A percentile compares a stretch with the other conserved stretches of the same genome.
Evolutionary conservation across 2,113 vertebrate species (phyloP).

Genomic region (Dissostichus mawsoni): DNA sequence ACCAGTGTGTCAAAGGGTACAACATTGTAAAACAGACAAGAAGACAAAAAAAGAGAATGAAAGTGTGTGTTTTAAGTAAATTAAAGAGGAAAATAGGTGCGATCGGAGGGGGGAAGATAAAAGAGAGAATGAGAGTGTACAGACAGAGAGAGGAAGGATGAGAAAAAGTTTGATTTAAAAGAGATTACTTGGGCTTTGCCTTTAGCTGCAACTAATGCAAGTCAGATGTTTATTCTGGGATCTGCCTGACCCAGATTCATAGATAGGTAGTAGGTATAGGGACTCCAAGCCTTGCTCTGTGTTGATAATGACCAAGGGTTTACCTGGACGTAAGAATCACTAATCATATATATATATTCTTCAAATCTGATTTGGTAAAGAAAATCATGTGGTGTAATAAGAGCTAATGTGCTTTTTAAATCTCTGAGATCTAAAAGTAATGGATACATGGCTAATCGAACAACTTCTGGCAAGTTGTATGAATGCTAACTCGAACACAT

Average conservation of each 20-base stretch:
- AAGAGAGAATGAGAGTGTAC: not conserved
- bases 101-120: not conserved
- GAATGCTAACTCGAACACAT: not conserved
- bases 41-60: not conserved
- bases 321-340: too few species aligned
- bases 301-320: not conserved
- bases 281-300: not conserved
- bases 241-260: not conserved
- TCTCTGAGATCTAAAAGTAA: not conserved
- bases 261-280: not conserved
- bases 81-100: not conserved
- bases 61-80: not conserved
- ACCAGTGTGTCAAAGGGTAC: not conserved
- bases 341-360: too few species aligned
- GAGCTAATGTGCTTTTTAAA: not conserved
- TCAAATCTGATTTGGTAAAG: too few species aligned
- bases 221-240: conserved; percentile 53
- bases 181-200: not conserved
- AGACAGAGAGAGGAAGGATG: not conserved
- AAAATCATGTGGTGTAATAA: not conserved
- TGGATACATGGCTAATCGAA: not conserved
- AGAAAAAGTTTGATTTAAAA: not conserved
- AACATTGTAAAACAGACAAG: conserved; percentile 1
- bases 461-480: not conserved
- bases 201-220: conserved; percentile 57